Evolutionary conservation across 2,888 invertebrate genomes (phyloP).

Genomic region (Caradrina kadenii): DNA sequence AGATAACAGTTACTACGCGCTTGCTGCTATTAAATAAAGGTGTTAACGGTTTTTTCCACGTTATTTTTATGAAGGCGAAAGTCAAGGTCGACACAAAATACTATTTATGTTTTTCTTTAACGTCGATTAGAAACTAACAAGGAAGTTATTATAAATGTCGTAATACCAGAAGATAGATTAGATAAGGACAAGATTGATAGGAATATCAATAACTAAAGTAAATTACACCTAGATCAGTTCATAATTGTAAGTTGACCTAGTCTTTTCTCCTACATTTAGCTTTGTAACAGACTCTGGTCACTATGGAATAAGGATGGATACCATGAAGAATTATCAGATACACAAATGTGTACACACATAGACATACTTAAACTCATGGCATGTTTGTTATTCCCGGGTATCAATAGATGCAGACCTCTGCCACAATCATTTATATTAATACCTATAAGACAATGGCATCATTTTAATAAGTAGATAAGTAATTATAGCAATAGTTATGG

Average conservation of each 20-base stretch:
- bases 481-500: not conserved
- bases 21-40: too few species aligned
- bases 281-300: too few species aligned
- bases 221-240: too few species aligned
- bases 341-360: not conserved
- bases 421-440: conserved; percentile 11
- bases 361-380: not conserved
- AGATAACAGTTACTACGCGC: not conserved
- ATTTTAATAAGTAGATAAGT: not conserved
- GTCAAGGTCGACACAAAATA: conserved; percentile 2
- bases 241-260: too few species aligned
- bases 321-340: not conserved
- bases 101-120: conserved; percentile 2
- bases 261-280: too few species aligned
- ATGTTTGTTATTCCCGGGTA: not conserved
- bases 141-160: too few species aligned
- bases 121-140: conserved; percentile 7
- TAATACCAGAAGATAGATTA: not conserved
- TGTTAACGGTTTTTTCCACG: not conserved
- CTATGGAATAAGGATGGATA: too few species aligned
- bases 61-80: not conserved
- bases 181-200: not conserved
- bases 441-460: conserved; percentile 13
- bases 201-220: not conserved
- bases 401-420: conserved; percentile 25